Evolutionary conservation across 2,113 vertebrate genomes (phyloP).

Genomic region (Heptranchias perlo): DNA sequence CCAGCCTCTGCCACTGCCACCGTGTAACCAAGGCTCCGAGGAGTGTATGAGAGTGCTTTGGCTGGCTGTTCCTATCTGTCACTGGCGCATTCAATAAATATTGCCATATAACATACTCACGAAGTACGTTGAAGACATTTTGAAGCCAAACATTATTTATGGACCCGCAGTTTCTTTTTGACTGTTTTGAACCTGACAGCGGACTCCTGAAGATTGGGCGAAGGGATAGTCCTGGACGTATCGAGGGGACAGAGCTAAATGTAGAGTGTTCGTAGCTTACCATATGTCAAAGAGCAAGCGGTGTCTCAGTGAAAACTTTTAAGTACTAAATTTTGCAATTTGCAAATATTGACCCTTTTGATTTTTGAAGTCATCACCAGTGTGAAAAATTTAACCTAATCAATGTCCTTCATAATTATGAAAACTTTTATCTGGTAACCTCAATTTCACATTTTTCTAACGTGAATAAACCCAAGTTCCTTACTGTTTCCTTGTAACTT

Average conservation of each 20-base stretch:
- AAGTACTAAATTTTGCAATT: background rate
- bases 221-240: no score
- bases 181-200: background rate
- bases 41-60: background rate
- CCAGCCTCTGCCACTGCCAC: background rate
- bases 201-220: background rate
- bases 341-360: background rate
- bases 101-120: background rate
- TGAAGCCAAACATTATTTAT: background rate
- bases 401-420: no score
- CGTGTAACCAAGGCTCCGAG: background rate
- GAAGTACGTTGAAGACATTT: background rate
- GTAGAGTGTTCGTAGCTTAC: background rate
- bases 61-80: background rate
- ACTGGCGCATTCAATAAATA: background rate
- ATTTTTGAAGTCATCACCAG: background rate
- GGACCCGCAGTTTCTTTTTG: background rate
- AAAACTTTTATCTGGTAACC: no score
- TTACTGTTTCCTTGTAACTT: background rate
- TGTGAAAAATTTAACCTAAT: no score
- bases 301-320: background rate
- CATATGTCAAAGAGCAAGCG: background rate
- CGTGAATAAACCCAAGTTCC: background rate
- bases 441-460: no score
- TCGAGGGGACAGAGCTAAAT: background rate